These are phyloP conservation scores for Sebastes oblongus DNA, from an alignment of 2,797 vertebrate species.

Conservation along the genomic window DNA sequence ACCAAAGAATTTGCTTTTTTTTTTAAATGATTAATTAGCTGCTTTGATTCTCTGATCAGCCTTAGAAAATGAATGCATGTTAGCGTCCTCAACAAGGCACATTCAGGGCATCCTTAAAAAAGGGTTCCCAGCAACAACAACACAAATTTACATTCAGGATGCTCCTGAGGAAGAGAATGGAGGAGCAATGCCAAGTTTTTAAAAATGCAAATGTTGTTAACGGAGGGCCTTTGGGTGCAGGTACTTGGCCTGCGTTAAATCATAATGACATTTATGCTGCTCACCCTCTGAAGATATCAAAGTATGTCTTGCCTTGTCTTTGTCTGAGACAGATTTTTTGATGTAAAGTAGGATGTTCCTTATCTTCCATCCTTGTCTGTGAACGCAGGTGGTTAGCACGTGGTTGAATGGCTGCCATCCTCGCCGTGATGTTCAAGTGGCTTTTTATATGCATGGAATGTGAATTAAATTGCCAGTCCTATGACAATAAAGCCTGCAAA, in stretches of 20 bases:
- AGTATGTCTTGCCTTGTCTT: constrained; percentile 30
- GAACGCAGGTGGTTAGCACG: constrained; percentile 14
- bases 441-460: constrained; percentile 30
- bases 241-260: constrained; percentile 54
- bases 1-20: constrained; percentile 29
- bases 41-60: constrained; percentile 31
- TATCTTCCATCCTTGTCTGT: constrained; percentile 15
- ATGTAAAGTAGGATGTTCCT: constrained; percentile 34
- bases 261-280: constrained; percentile 45
- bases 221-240: constrained; percentile 37
- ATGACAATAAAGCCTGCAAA: constrained; percentile 48
- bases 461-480: constrained; percentile 32
- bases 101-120: constrained; percentile 18
- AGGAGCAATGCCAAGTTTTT: constrained; percentile 33
- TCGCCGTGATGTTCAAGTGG: constrained; percentile 18
- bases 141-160: constrained; percentile 31
- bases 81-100: not conserved
- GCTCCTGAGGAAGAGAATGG: not conserved
- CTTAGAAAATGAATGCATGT: constrained; percentile 6
- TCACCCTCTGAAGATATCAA: constrained; percentile 45
- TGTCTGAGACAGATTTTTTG: constrained; percentile 37
- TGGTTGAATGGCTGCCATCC: constrained; percentile 28
- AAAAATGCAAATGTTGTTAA: constrained; percentile 54
- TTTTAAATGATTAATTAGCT: constrained; percentile 53
- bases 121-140: not conserved